These are phyloP conservation scores for Turritopsis dohrnii DNA, from an alignment of 30 jellyfish, hydroid and myxozoan species.

Conservation along the genomic window DNA sequence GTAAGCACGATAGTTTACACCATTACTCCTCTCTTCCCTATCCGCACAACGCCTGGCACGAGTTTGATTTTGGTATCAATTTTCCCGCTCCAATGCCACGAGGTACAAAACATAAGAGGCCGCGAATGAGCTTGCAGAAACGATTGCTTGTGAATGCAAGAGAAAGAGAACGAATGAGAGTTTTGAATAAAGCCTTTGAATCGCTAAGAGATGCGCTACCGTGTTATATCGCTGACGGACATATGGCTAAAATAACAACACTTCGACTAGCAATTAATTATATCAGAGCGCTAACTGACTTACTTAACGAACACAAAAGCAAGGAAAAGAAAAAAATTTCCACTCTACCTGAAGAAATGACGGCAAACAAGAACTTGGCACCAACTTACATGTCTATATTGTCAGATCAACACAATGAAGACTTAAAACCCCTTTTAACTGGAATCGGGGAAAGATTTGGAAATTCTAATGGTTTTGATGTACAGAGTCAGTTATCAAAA, in stretches of 20 bases:
- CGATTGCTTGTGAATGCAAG: slow-evolving; percentile 90
- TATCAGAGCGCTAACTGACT: slow-evolving; percentile 84
- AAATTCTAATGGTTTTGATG: not conserved
- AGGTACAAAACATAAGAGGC: slow-evolving; percentile 53
- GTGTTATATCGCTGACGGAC: slow-evolving; percentile 97
- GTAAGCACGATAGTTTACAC: not conserved
- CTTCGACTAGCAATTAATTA: slow-evolving; percentile 85
- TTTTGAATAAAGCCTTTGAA: slow-evolving; percentile 87
- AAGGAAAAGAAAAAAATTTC: not conserved
- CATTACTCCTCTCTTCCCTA: not conserved
- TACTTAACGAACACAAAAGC: slow-evolving; percentile 57
- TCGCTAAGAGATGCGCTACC: slow-evolving; percentile 95
- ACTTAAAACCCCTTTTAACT: not conserved
- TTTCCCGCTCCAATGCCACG: slow-evolving; percentile 12
- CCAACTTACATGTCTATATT: not conserved
- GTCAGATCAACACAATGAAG: not conserved
- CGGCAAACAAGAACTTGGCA: not conserved
- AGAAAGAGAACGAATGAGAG: slow-evolving; percentile 96
- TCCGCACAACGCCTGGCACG: slow-evolving; percentile 6
- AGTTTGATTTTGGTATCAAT: slow-evolving; percentile 6
- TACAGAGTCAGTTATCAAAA: not conserved
- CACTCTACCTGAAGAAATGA: not conserved
- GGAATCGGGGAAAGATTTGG: not conserved
- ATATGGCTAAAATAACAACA: slow-evolving; percentile 95
- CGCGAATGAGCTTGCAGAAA: slow-evolving; percentile 89